phyloP scores from a whole-genome alignment of 2,888 invertebrate species.

The Nesidiocoris tenuis region DNA sequence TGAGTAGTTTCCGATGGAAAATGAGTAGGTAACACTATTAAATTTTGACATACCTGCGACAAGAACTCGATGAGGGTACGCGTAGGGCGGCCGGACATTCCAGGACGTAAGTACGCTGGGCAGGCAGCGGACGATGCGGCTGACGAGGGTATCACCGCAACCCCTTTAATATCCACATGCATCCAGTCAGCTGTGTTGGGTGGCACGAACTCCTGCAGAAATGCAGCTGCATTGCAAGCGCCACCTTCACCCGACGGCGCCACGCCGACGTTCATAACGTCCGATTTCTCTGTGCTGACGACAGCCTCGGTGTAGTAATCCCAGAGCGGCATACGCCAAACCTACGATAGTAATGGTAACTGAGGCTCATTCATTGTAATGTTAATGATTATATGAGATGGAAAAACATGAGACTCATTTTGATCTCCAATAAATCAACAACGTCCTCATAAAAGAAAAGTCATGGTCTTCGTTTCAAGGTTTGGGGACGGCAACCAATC shows the following conservation, averaged over 20 bases:
- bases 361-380: no score
- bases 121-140: no score
- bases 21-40: no score
- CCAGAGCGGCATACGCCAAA: constrained; percentile 77
- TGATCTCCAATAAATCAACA: not conserved
- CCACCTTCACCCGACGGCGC: constrained; percentile 52
- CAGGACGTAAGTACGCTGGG: constrained; percentile 60
- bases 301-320: constrained; percentile 46
- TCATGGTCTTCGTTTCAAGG: no score
- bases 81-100: constrained; percentile 77
- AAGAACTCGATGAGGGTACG: constrained; percentile 70
- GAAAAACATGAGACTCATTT: no score
- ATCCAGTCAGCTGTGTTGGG: constrained; percentile 71
- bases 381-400: no score
- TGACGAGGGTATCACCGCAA: no score
- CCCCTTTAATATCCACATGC: constrained; percentile 81
- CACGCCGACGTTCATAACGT: constrained; percentile 45
- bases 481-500: no score
- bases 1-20: no score
- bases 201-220: constrained; percentile 69
- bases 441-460: no score
- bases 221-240: constrained; percentile 78
- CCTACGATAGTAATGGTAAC: no score
- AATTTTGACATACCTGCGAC: no score
- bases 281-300: constrained; percentile 40